phyloP scores from a whole-genome alignment of 2,888 invertebrate species.

The Drosophila anomelani region DNA sequence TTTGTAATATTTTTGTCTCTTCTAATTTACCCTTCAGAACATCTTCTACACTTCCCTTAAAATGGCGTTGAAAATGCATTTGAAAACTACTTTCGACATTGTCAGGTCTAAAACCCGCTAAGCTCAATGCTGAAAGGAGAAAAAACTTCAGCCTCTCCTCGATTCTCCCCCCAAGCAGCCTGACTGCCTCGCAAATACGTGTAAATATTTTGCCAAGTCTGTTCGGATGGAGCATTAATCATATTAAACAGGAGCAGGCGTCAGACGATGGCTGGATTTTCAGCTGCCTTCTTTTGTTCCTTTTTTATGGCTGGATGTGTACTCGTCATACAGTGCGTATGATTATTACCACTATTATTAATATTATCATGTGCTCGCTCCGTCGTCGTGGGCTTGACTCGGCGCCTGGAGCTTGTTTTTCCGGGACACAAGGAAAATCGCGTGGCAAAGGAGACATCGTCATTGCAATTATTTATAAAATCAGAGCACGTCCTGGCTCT shows the following conservation, averaged over 20 bases:
- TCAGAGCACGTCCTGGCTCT: constrained; percentile 75
- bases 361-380: constrained; percentile 73
- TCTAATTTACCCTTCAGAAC: not conserved
- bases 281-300: constrained; percentile 23
- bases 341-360: constrained; percentile 79
- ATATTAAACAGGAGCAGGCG: constrained; percentile 63
- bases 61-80: constrained; percentile 18
- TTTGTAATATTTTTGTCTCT: too few species aligned
- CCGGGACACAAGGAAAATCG: constrained; percentile 29
- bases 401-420: constrained; percentile 50
- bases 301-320: constrained; percentile 26
- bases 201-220: constrained; percentile 69
- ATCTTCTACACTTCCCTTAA: not conserved
- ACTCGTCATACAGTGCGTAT: constrained; percentile 73
- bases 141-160: not conserved
- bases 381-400: constrained; percentile 36
- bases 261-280: constrained; percentile 28
- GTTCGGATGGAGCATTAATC: constrained; percentile 65
- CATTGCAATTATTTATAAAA: constrained; percentile 76
- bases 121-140: constrained; percentile 30
- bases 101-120: constrained; percentile 32
- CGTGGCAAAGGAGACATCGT: constrained; percentile 44
- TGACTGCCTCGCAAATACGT: constrained; percentile 49
- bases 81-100: constrained; percentile 21
- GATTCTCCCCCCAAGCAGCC: constrained; percentile 18